These are phyloP conservation scores for Xestia c-nigrum DNA, from an alignment of 2,888 invertebrate genomes.

Conservation along the genomic window DNA sequence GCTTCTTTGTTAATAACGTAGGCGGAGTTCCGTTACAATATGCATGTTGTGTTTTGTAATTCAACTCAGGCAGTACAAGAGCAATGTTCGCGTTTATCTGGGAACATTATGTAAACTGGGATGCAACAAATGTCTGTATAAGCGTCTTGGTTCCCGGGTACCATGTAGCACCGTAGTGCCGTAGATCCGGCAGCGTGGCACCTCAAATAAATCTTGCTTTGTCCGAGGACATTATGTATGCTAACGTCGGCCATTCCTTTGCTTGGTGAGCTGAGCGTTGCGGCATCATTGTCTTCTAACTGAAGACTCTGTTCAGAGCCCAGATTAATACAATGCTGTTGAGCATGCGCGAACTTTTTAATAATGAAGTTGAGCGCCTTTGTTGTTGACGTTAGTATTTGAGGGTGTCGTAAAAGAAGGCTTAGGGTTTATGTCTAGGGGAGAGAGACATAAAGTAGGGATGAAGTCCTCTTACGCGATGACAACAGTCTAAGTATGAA, in stretches of 20 bases:
- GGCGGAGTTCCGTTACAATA: conserved; percentile 46
- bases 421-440: conserved; percentile 32
- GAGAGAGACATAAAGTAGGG: conserved; percentile 14
- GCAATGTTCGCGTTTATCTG: conserved; percentile 57
- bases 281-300: conserved; percentile 60
- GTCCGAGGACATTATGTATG: conserved; percentile 84
- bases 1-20: conserved; percentile 56
- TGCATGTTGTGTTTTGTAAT: conserved; percentile 51
- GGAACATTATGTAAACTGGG: conserved; percentile 55
- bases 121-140: conserved; percentile 64
- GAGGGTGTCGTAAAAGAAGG: conserved; percentile 38
- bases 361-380: conserved; percentile 40
- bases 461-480: conserved; percentile 6
- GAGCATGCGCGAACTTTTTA: conserved; percentile 50
- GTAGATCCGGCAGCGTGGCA: conserved; percentile 72
- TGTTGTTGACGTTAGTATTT: conserved; percentile 41
- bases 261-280: conserved; percentile 63
- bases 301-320: conserved; percentile 40
- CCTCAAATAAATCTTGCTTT: conserved; percentile 85
- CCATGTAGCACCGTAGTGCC: conserved; percentile 61
- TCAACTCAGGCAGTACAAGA: conserved; percentile 50
- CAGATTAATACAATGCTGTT: conserved; percentile 53
- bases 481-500: conserved; percentile 11
- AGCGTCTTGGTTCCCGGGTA: conserved; percentile 65
- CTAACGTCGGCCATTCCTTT: conserved; percentile 78